These are phyloP conservation scores for Meriones psammophilus DNA, from an alignment of 2,797 vertebrate species.

Conservation along the genomic window DNA sequence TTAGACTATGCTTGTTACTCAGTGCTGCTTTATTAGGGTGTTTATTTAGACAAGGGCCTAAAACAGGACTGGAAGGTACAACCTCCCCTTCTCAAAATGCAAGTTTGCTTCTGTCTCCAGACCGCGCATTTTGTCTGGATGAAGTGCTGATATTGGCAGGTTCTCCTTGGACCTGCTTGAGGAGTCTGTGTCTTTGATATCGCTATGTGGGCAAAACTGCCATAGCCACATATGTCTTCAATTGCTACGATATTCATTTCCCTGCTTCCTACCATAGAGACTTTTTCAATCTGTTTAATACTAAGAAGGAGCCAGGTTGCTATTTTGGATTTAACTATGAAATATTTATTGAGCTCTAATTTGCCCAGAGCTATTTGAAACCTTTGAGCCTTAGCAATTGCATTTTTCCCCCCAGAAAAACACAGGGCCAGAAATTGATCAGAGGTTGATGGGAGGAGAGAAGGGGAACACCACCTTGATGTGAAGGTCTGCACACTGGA, in stretches of 20 bases:
- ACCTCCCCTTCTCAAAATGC: slow-evolving; percentile 44
- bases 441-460: background rate
- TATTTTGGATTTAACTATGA: slow-evolving; percentile 80
- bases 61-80: background rate
- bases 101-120: slow-evolving; percentile 51
- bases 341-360: slow-evolving; percentile 80
- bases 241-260: slow-evolving; percentile 75
- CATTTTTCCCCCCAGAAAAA: background rate
- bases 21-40: slow-evolving; percentile 43
- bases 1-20: slow-evolving; percentile 48
- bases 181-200: slow-evolving; percentile 59
- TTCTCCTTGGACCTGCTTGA: slow-evolving; percentile 10
- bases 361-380: slow-evolving; percentile 75
- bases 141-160: slow-evolving; percentile 65
- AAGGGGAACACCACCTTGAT: background rate
- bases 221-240: slow-evolving; percentile 78
- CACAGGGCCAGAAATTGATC: slow-evolving; percentile 54
- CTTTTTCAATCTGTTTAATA: slow-evolving; percentile 77
- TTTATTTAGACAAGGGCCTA: slow-evolving; percentile 49
- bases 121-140: slow-evolving; percentile 32
- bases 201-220: slow-evolving; percentile 54
- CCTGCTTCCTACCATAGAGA: slow-evolving; percentile 68
- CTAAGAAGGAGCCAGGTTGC: slow-evolving; percentile 73
- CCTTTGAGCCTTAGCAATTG: slow-evolving; percentile 40
- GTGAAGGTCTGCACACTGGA: background rate